These are phyloP conservation scores for Drosophila helvetica DNA, from an alignment of 2,888 invertebrate species.

Conservation along the genomic window DNA sequence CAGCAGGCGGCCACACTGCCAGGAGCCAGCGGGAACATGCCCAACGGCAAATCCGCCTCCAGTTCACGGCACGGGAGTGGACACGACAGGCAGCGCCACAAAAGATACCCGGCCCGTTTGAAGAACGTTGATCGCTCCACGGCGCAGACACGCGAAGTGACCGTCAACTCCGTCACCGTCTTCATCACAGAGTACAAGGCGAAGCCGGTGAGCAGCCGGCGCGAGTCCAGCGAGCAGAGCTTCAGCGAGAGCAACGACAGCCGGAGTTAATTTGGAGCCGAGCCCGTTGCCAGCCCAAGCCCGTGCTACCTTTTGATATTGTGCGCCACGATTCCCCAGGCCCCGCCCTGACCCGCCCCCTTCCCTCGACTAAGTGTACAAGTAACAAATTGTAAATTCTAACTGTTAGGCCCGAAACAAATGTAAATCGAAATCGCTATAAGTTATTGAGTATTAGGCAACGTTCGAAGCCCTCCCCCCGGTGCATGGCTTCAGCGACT, in stretches of 20 bases:
- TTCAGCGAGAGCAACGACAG: slow-evolving; percentile 84
- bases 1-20: slow-evolving; percentile 94
- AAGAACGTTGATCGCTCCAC: slow-evolving; percentile 97
- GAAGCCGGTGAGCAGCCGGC: slow-evolving; percentile 85
- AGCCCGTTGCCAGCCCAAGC: slow-evolving; percentile 1
- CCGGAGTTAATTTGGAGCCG: slow-evolving; percentile 80
- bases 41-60: slow-evolving; percentile 83
- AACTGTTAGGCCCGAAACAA: slow-evolving; percentile 72
- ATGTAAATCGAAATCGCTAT: slow-evolving; percentile 70
- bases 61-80: slow-evolving; percentile 81
- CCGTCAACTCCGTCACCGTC: slow-evolving; percentile 98
- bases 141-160: slow-evolving; percentile 96
- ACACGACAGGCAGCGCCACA: slow-evolving; percentile 86
- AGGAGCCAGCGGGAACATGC: slow-evolving; percentile 85
- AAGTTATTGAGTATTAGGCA: slow-evolving; percentile 76
- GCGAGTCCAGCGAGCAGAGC: slow-evolving; percentile 84
- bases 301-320: slow-evolving; percentile 25
- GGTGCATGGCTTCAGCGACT: slow-evolving; percentile 45
- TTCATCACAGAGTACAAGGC: slow-evolving; percentile 98
- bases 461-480: slow-evolving; percentile 44
- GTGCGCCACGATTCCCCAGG: slow-evolving; percentile 26
- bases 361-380: slow-evolving; percentile 2
- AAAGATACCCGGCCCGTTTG: slow-evolving; percentile 90
- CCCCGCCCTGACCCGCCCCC: slow-evolving; percentile 21
- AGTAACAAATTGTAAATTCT: slow-evolving; percentile 71